Base-by-base conservation (phyloP, 2,797 vertebrate species). In the Ceryle rudis region DNA sequence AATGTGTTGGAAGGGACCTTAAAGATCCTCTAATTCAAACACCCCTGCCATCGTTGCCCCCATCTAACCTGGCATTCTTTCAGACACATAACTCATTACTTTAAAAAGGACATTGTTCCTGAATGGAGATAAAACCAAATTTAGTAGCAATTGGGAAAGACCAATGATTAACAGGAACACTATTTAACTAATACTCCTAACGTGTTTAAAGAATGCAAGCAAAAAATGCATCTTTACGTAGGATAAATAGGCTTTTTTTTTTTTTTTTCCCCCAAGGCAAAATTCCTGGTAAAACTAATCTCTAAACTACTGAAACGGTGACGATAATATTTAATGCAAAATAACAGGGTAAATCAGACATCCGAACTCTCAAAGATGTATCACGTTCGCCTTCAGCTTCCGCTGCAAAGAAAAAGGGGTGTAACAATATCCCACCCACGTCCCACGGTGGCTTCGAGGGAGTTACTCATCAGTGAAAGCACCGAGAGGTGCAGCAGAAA, bases 281-380 rank as follows among this genome's bases (percentile, higher is more conserved):
- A 96, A 93, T 77, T 90, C 73, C 49, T 79, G 90, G 17, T 77
- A 77, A 60, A 95, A 86, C n/a, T 80, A 72, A 54, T 58, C 57
- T 52, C 81, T 87, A 83, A 71, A 82, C 61, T 88, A 82, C 42
- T 90, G 95, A 96, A 97, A 96, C 94, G 94, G 93, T 95, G 95
- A 97, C 95, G 91, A 64, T 91, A 93, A 71, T 60, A 19, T 29
- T 42, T 55, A 37, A 54, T 8, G 16, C 2, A 3, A 85, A 54
- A 9, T 3, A n/a, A 31, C 1, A 42, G 33, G 11, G 11, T 8
- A 52, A 54, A 7, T 4, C 33, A 3, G 10, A 10, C n/a, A 6
- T 8, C 14, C 28, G 31, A 44, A 44, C 12, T 9, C 13, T 0
- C 51, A 11, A 7, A 17, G 51, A 29, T 3, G 28, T 1, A 61